These are phyloP conservation scores for Hippocampus mohnikei DNA, from an alignment of 2,113 vertebrate species.

Conservation along the genomic window DNA sequence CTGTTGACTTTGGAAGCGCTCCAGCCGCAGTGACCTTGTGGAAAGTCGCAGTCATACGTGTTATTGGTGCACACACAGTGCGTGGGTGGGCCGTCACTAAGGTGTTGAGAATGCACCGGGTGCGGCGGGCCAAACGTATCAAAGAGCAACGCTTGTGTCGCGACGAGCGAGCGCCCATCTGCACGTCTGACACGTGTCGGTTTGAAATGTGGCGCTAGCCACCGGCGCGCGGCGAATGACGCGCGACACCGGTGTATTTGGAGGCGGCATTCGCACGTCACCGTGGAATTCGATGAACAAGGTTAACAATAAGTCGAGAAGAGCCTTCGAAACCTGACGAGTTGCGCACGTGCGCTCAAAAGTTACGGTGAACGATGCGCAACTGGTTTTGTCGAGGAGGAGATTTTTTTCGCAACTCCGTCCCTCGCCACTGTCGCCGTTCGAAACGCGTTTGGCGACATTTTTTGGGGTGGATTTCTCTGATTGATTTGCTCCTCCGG, in stretches of 20 bases:
- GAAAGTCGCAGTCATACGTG: constrained; percentile 53
- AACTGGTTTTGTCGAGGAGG: too few species aligned
- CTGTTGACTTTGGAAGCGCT: constrained; percentile 47
- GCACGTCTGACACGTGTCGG: background rate
- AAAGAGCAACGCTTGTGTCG: constrained; percentile 8
- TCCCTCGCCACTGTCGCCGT: too few species aligned
- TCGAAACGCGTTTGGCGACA: too few species aligned
- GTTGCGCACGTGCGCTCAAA: too few species aligned
- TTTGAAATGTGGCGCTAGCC: background rate
- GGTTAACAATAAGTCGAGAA: background rate
- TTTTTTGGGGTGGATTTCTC: too few species aligned
- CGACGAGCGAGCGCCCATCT: background rate
- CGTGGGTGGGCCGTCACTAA: constrained; percentile 1
- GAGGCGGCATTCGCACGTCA: background rate
- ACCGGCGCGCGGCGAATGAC: background rate
- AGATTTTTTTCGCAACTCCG: too few species aligned
- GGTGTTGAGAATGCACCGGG: constrained; percentile 23
- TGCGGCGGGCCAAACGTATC: constrained; percentile 26
- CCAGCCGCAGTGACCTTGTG: constrained; percentile 49
- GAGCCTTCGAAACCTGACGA: background rate
- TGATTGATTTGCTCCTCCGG: too few species aligned
- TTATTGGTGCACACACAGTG: constrained; percentile 8
- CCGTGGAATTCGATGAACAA: background rate
- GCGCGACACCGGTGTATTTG: background rate
- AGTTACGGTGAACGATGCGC: too few species aligned